A percentile compares a stretch with the other conserved stretches of the same genome.
Conservation (phyloP, 1,140 invertebrate genomes). For the Harlomillsia oculata region DNA sequence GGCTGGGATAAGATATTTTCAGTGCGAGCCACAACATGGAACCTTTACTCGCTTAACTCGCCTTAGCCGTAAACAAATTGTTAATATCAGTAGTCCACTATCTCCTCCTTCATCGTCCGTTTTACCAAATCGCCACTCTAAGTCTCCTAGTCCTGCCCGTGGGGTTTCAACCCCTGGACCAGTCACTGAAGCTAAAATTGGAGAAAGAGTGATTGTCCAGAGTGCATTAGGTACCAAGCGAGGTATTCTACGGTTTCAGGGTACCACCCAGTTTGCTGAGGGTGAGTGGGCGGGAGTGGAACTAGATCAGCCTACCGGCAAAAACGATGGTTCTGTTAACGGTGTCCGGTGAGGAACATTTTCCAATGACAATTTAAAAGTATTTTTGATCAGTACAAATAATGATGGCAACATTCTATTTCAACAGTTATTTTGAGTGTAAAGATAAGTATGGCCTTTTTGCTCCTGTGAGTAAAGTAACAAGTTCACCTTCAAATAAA, state of each 20-base stretch:
- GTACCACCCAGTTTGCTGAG: slow-evolving; percentile 69
- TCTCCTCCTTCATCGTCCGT: too few relatives aligned
- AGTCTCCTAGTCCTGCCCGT: slow-evolving; percentile 13
- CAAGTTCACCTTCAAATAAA: slow-evolving; percentile 66
- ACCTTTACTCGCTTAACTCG: slow-evolving; percentile 85
- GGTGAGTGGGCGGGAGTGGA: slow-evolving; percentile 86
- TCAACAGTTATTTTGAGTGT: slow-evolving; percentile 92
- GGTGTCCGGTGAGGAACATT: too few relatives aligned
- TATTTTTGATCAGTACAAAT: slow-evolving; percentile 87
- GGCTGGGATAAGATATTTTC: slow-evolving; percentile 50
- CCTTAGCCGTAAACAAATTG: slow-evolving; percentile 63
- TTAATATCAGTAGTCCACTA: too few relatives aligned
- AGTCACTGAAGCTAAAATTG: slow-evolving; percentile 38
- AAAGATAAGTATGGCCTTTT: slow-evolving; percentile 81
- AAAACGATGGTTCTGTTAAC: slow-evolving; percentile 38
- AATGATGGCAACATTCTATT: slow-evolving; percentile 86
- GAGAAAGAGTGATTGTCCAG: slow-evolving; percentile 82
- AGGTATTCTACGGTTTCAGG: slow-evolving; percentile 60
- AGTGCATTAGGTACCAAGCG: slow-evolving; percentile 77
- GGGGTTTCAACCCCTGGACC: not conserved
- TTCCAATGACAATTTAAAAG: too few relatives aligned
- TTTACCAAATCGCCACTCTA: too few relatives aligned
- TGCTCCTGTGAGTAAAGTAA: slow-evolving; percentile 78
- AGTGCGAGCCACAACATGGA: slow-evolving; percentile 84
- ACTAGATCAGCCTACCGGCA: slow-evolving; percentile 82